Evolutionary conservation across 2,113 vertebrate genomes (phyloP).

Genomic region (Lichenostomus cassidix): DNA sequence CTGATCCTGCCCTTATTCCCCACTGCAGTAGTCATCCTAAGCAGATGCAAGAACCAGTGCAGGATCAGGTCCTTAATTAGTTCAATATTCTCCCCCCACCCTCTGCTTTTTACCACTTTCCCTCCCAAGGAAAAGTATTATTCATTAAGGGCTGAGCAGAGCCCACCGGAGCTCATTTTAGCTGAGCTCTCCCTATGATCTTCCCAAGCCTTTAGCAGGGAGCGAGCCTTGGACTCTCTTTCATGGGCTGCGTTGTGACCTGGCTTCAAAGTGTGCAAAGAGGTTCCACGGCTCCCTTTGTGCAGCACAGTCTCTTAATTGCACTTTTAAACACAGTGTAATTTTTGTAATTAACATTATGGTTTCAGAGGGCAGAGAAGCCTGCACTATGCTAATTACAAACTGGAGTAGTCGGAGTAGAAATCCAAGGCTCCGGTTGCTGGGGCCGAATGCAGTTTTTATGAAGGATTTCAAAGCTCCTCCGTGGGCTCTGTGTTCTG

Average conservation of each 20-base stretch:
- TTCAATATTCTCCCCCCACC: not conserved
- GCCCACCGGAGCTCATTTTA: conserved; percentile 65
- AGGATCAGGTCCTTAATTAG: conserved; percentile 13
- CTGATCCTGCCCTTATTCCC: not conserved
- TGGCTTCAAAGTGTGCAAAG: conserved; percentile 82
- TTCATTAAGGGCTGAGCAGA: conserved; percentile 64
- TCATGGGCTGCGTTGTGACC: conserved; percentile 78
- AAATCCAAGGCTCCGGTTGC: conserved; percentile 75
- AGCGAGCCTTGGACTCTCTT: conserved; percentile 72
- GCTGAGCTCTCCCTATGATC: conserved; percentile 69
- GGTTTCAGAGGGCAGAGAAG: conserved; percentile 84
- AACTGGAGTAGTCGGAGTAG: conserved; percentile 66
- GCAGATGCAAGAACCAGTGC: not conserved
- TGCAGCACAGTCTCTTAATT: conserved; percentile 80
- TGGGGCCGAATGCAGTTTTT: conserved; percentile 74
- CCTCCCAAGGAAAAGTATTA: conserved; percentile 65
- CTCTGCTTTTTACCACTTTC: not conserved
- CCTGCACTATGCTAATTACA: conserved; percentile 82
- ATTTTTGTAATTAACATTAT: conserved; percentile 87
- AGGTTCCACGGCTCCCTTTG: conserved; percentile 78
- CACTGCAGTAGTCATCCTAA: not conserved
- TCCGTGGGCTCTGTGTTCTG: conserved; percentile 72
- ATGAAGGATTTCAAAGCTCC: conserved; percentile 81
- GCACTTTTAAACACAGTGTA: conserved; percentile 86
- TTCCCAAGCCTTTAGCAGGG: conserved; percentile 70